Evolutionary conservation across 2,888 invertebrate genomes (phyloP).

Genomic region (Arctia plantaginis): DNA sequence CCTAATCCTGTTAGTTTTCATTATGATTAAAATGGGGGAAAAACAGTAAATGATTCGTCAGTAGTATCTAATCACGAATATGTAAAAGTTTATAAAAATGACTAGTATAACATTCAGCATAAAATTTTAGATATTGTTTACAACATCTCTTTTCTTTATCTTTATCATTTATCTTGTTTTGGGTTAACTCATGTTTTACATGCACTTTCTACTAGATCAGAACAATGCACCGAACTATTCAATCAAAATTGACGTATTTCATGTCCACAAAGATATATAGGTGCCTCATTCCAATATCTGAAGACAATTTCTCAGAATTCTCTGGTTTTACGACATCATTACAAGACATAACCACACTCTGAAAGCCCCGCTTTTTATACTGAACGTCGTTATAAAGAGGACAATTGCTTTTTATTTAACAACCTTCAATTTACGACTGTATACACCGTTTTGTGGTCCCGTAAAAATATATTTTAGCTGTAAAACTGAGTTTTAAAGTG

Average conservation of each 20-base stretch:
- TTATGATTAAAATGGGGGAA: no score
- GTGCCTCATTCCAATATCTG: conserved; percentile 13
- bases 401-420: conserved; percentile 60
- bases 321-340: conserved; percentile 49
- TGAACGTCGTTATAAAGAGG: conserved; percentile 53
- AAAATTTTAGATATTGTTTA: neutral
- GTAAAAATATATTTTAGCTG: conserved; percentile 48
- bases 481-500: conserved; percentile 45
- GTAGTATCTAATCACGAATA: no score
- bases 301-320: conserved; percentile 23
- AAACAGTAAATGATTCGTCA: no score
- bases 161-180: neutral
- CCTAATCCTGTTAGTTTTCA: no score
- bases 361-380: conserved; percentile 30
- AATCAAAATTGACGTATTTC: neutral
- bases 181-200: neutral
- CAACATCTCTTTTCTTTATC: neutral
- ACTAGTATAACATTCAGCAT: no score
- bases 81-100: no score
- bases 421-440: conserved; percentile 51
- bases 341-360: conserved; percentile 48
- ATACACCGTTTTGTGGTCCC: conserved; percentile 18
- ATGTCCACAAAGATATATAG: conserved; percentile 2
- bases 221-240: neutral
- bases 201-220: neutral